Percentiles rank a stretch among this genome's conserved stretches.
phyloP scores from a whole-genome alignment of 2,888 invertebrate species.

The Rutpela maculata region DNA sequence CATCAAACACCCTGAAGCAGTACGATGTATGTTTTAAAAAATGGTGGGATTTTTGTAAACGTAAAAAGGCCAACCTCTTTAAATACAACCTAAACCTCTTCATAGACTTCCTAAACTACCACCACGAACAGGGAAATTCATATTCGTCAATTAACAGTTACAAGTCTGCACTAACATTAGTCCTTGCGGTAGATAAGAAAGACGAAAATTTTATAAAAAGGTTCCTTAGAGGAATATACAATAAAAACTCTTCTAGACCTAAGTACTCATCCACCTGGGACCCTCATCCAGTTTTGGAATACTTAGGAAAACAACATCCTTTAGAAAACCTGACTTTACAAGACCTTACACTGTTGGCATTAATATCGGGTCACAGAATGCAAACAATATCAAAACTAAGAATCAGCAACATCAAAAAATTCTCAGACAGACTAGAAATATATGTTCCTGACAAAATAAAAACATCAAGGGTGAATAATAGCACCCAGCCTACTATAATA shows the following conservation, averaged over 20 bases:
- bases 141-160: slow-evolving; percentile 28
- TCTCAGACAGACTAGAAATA: neutral
- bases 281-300: slow-evolving; percentile 41
- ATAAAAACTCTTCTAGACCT: slow-evolving; percentile 39
- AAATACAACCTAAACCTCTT: slow-evolving; percentile 7
- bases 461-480: neutral
- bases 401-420: neutral
- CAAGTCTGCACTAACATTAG: slow-evolving; percentile 20
- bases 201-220: slow-evolving; percentile 26
- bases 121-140: slow-evolving; percentile 8
- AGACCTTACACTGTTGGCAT: slow-evolving; percentile 36
- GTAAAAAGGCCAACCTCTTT: slow-evolving; percentile 10
- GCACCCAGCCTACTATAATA: neutral
- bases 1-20: slow-evolving; percentile 56
- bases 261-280: slow-evolving; percentile 46
- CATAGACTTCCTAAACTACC: neutral
- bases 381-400: slow-evolving; percentile 44
- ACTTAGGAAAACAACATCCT: slow-evolving; percentile 33
- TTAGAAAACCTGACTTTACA: slow-evolving; percentile 21
- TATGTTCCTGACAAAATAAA: slow-evolving; percentile 1
- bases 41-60: slow-evolving; percentile 55
- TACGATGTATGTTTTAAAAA: slow-evolving; percentile 53
- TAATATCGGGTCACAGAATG: slow-evolving; percentile 41
- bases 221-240: slow-evolving; percentile 39
- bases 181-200: neutral